These are phyloP conservation scores for Leiothrix lutea DNA, from an alignment of 2,113 vertebrate genomes.

Conservation along the genomic window DNA sequence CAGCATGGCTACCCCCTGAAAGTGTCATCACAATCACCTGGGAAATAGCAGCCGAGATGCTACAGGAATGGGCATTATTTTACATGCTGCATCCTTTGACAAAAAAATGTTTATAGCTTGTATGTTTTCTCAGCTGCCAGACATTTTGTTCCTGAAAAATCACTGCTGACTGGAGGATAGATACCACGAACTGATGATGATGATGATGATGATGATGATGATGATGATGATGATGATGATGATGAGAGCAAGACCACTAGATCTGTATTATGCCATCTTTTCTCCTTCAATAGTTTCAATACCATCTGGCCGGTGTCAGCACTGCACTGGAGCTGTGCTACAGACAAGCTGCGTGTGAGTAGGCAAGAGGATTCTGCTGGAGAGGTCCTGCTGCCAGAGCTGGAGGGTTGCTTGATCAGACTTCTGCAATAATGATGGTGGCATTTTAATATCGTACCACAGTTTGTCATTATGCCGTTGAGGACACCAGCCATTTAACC, in stretches of 20 bases:
- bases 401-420: conserved; percentile 55
- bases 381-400: conserved; percentile 41
- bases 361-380: conserved; percentile 53
- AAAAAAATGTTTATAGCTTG: conserved; percentile 74
- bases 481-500: conserved; percentile 68
- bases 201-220: conserved; percentile 28
- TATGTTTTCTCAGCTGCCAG: conserved; percentile 75
- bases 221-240: conserved; percentile 40
- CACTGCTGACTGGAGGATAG: conserved; percentile 62
- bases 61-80: conserved; percentile 74
- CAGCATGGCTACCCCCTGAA: conserved; percentile 60
- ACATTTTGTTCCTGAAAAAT: conserved; percentile 68
- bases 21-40: conserved; percentile 64
- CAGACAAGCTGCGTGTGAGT: conserved; percentile 63
- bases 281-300: conserved; percentile 27
- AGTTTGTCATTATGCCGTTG: conserved; percentile 55
- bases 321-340: conserved; percentile 42
- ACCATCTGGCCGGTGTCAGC: conserved; percentile 55
- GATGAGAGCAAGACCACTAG: conserved; percentile 68
- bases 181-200: conserved; percentile 50
- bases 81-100: conserved; percentile 69
- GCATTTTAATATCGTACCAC: conserved; percentile 53
- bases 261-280: conserved; percentile 53
- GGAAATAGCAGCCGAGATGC: conserved; percentile 61
- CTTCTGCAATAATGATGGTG: conserved; percentile 67